Conservation (phyloP, 2,113 vertebrate genomes). For the Muscicapa adusta region DNA sequence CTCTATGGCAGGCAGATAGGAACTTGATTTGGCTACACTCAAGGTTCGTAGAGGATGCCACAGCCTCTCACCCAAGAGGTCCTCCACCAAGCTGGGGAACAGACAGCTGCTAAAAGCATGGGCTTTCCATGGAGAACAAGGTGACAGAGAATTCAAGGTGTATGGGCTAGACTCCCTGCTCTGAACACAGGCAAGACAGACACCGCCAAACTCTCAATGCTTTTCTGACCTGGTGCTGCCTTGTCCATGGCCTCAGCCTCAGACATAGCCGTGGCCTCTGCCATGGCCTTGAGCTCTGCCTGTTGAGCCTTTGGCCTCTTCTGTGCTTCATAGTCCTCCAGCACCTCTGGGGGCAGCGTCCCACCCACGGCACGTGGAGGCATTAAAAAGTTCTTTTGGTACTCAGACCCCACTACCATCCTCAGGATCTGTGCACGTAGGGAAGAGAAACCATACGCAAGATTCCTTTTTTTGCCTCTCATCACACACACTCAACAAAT, state of each 20-base stretch:
- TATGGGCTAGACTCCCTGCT: neutral
- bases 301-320: constrained; percentile 58
- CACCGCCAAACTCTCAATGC: neutral
- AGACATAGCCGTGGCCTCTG: neutral
- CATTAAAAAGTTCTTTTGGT: constrained; percentile 75
- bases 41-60: neutral
- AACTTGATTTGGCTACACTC: neutral
- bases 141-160: neutral
- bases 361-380: constrained; percentile 80
- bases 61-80: neutral
- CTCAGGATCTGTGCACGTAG: constrained; percentile 70
- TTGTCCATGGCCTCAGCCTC: neutral
- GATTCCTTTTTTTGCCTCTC: neutral
- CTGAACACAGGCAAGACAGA: neutral
- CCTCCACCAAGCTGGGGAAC: neutral
- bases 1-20: accelerated
- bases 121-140: neutral
- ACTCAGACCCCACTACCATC: constrained; percentile 70
- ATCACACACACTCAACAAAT: neutral
- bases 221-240: neutral
- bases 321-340: constrained; percentile 76
- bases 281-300: neutral
- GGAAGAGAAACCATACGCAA: neutral
- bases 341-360: constrained; percentile 80
- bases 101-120: neutral